Base-by-base conservation (phyloP, 2,113 vertebrate species). In the Falco punctatus region DNA sequence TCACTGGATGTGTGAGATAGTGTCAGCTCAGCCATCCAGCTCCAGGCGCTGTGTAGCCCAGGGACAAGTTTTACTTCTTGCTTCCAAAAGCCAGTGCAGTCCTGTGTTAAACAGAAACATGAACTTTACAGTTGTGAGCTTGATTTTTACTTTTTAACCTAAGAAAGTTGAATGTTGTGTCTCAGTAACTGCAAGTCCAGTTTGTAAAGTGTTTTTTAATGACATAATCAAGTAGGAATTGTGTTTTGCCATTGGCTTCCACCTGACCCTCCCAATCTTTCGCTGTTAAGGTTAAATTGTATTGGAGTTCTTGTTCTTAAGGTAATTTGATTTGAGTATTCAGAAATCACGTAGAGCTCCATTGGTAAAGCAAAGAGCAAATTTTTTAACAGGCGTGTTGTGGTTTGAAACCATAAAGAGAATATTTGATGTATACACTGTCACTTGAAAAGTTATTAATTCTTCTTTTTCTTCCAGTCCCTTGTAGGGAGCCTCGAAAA, bases 401-500 rank as follows among this genome's bases (percentile, higher is more conserved):
- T 44, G 24, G 18, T 57, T 57, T 71, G 46, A 51, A 73, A 33
- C 51, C 38, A 5, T 33, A 11, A n/a, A 81, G 59, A 78, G 70
- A 35, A 21, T 27, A 52, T 75, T 51, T 74, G 61, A 23, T 24
- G 7, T 20, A 61, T 49, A 46, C 9, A 3, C 19, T 87, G 42
- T 40, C 17, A 27, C 17, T 54, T 64, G 42, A 69, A 67, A 95
- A 83, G 70, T 28, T 7, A 24, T 94, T 78, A 46, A 93, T 85
- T 67, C 14, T 38, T 82, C 48, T 20, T 35, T 61, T 71, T 46
- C 49, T 83, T 90, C 15, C 67, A 97, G 92, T 81, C 80, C 92
- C 67, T 81, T 78, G 15, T 57, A 74, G 74, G 86, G 88, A 95
- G 71, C 88, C 94, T 79, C 83, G 66, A 82, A 77, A 86, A 86